Base-by-base conservation (phyloP, 2,113 vertebrate genomes). In the Rafetus swinhoei region DNA sequence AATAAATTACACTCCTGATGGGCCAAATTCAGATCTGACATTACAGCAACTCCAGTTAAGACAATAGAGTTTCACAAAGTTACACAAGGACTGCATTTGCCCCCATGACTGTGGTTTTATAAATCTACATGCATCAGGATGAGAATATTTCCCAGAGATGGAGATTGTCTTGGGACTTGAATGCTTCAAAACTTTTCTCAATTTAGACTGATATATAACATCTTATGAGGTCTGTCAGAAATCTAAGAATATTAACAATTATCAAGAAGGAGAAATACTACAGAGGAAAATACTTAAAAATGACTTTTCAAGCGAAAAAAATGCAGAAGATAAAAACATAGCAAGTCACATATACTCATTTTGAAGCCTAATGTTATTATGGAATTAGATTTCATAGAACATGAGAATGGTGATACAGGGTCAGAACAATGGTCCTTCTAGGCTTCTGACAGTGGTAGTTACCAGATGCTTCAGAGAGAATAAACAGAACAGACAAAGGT, bases 321-420 rank as follows among this genome's bases (percentile, higher is more conserved):
- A 39, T 32, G 9, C 27, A 84, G 3, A 35, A 87, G 76, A 81
- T 60, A 19, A 57, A 27, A 54, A 77, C 80, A 72, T 53, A 0
- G 0, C 22, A 82, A 72, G 52, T 1, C 1, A 62, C 2, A 32
- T 52, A 72, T 2, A 59, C 9, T 12, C 53, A 54, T 54, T 54
- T 54, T 54, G 21, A 65, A 55, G 54, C 21, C 3, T 81, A 62
- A 4, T 21, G 54, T 54, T 81, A 54, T 19, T 12, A 27, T 14
- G 45, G 4, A 84, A 77, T 0, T 53, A 18, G 14, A 79, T 88
- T 90, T 74, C 4, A 6, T 74, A 57, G 83, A 52, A 0, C 85
- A 62, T 24, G 56, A 62, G 13, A 29, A 25, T 60, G 59, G 59
- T 4, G 5, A 60, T 60, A 60, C 59, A 25, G 59, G 59, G 25